Conservation (phyloP, 2,888 invertebrate genomes). For the Choristoneura rosaceana region DNA sequence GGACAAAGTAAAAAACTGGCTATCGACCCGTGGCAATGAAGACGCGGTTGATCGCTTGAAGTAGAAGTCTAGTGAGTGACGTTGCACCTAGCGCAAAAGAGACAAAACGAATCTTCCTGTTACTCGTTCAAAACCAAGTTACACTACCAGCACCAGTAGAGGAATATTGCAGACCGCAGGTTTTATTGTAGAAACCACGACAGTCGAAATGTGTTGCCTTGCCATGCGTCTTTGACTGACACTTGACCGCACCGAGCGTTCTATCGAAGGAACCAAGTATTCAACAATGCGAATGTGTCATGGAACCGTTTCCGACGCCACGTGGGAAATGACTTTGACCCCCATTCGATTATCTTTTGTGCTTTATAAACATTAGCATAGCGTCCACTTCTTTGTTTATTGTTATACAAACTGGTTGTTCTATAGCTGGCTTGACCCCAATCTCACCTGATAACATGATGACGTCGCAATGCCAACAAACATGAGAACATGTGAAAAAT, state of each 20-base stretch:
- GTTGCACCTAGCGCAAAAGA: too few relatives aligned
- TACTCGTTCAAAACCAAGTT: too few relatives aligned
- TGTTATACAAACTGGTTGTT: conserved; percentile 32
- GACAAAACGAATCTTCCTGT: background rate
- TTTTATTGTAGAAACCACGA: too few relatives aligned
- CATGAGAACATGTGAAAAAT: conserved; percentile 10
- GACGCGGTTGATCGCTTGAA: too few relatives aligned
- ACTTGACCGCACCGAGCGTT: background rate
- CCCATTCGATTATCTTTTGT: conserved; percentile 46
- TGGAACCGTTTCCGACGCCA: conserved; percentile 14
- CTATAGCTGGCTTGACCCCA: conserved; percentile 11
- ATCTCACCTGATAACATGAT: conserved; percentile 24
- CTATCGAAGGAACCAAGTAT: background rate
- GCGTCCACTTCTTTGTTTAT: conserved; percentile 45
- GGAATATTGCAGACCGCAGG: background rate
- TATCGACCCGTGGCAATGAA: too few relatives aligned
- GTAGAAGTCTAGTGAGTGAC: too few relatives aligned
- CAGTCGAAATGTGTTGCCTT: background rate
- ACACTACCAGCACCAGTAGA: too few relatives aligned
- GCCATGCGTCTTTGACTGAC: background rate
- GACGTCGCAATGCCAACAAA: conserved; percentile 3
- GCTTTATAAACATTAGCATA: conserved; percentile 40
- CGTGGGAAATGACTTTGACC: conserved; percentile 52
- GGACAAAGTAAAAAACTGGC: too few relatives aligned
- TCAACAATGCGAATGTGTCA: conserved; percentile 22